Base-by-base conservation (phyloP, 1,140 invertebrate genomes). In the Micrasema longulum region DNA sequence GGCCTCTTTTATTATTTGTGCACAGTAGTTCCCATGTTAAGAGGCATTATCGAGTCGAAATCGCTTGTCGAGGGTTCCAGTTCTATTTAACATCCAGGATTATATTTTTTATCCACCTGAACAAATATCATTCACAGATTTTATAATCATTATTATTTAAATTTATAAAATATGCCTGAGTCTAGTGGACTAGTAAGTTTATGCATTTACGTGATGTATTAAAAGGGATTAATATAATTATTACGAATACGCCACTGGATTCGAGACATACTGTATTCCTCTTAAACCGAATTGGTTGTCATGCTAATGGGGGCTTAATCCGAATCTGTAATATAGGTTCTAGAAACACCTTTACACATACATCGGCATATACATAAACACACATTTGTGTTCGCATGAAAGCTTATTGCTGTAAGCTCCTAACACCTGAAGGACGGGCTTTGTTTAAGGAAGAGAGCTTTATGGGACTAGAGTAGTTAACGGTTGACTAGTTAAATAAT, bases 271-370 rank as follows among this genome's bases (percentile, higher is more conserved):
- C 41, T 60, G 55, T 60, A 41, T 60, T 60, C 55, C 36, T 14
- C 55, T 60, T 60, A 18, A 60, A 60, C 55, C 55, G 36, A 60
- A 60, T 60, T 60, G 55, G 55, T 60, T 60, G 55, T 60, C 55
- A 60, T 60, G 55, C 55, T 60, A 60, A 60, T 60, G 55, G 55
- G 12, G 20, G 55, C 18, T 60, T 60, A 60, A 60, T 41, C 35
- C 35, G 55, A 60, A 60, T 60, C 55, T 38, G 38, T 60, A 60
- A 60, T 60, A 41, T 43, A 60, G 55, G 16, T 60, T 36, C 36
- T 18, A 6, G 36, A 60, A 20, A 60, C 55, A 60, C 9, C 9
- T 43, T 16, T 10, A 22, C 5, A 38, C 16, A 26, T 26, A 26
- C 23, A 26, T 1, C 47, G 1, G 26, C 22, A 22, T 7, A 52